Base-by-base conservation (phyloP, 2,888 invertebrate genomes). In the Megalurothrips usitatus region DNA sequence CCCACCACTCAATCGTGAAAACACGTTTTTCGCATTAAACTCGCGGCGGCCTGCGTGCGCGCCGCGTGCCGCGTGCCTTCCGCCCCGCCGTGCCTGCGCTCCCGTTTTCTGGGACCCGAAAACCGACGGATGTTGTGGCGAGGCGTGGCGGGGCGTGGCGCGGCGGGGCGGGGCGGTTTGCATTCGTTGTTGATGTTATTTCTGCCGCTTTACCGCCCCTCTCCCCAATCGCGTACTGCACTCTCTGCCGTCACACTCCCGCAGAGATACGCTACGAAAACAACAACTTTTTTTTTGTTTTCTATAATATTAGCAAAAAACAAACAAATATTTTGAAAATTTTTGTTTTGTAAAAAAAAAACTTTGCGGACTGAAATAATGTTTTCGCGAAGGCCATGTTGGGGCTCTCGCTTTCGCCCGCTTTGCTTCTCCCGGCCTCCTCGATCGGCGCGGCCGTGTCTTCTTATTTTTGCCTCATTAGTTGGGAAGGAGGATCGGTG, bases 21-120 rank as follows among this genome's bases (percentile, higher is more conserved):
- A 75, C 68, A 75, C 68, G 68, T 75, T 75, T 75, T 75, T 75
- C 68, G 68, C 68, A 75, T 75, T 75, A 75, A 75, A 75, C 68
- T 26, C 68, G 6, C 68, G 9, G 23, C 23, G 23, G 12, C 68
- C 12, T 0, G 68, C 68, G n/a, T n/a, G n/a, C n/a, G n/a, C n/a
- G n/a, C n/a, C n/a, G n/a, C n/a, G n/a, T n/a, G n/a, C n/a, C n/a
- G n/a, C n/a, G 34, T 4, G 34, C 34, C 34, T 43, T 43, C 34
- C 34, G 34, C 34, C 34, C 34, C 34, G 34, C 34, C 2, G 34
- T 43, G 2, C 34, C 3, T 43, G 34, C 3, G 34, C 34, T 43
- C 34, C 34, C 34, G 34, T 43, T 43, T 43, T n/a, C n/a, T 43
- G 34, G 34, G 34, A 43, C 34, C 34, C 34, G 34, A 43, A 43